Base-by-base conservation (phyloP, 1,140 invertebrate genomes). In the Drosophila pruinosa region DNA sequence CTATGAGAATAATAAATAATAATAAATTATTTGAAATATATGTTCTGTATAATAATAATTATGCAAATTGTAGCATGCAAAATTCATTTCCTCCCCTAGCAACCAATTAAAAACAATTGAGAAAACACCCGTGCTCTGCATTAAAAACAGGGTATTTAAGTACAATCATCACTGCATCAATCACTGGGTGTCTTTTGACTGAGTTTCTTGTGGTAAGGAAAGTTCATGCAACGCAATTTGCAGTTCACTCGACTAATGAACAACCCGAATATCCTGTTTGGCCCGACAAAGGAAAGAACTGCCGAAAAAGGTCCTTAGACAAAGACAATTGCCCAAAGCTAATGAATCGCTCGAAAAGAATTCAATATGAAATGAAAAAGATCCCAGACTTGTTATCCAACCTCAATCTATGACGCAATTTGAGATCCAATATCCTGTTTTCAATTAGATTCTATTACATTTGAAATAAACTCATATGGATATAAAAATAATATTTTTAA, bases 221-320 rank as follows among this genome's bases (percentile, higher is more conserved):
- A 64, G 77, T 76, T 80, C 78, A 81, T 41, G 39, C 48, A 63
- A 62, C 48, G 72, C 56, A 47, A 74, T 74, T 74, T 65, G 67
- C 53, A 58, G 38, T 19, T n/a, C 48, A 31, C 48, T 21, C 6
- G 48, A 17, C 68, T 72, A 75, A 75, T 72, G 53, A 71, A 59
- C 77, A 78, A 72, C 79, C 36, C 71, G 75, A 72, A 83, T 68
- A 75, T 83, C 79, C 80, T 85, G 79, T 83, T 82, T 61, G 54
- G 3, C 47, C 15, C 10, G 57, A n/a, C 17, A 45, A 15, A 24
- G 12, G 17, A n/a, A 34, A 50, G 26, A 50, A 47, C 4, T 7
- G 7, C 28, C 24, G 14, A 21, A n/a, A 59, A 48, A 38, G 28
- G 15, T 61, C 28, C n/a, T 28, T 26, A 31, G 14, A 36, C 31